Percentiles rank a stretch among this genome's conserved stretches.
phyloP scores from a whole-genome alignment of 2,888 invertebrate species.

The Aporophyla nigra region DNA sequence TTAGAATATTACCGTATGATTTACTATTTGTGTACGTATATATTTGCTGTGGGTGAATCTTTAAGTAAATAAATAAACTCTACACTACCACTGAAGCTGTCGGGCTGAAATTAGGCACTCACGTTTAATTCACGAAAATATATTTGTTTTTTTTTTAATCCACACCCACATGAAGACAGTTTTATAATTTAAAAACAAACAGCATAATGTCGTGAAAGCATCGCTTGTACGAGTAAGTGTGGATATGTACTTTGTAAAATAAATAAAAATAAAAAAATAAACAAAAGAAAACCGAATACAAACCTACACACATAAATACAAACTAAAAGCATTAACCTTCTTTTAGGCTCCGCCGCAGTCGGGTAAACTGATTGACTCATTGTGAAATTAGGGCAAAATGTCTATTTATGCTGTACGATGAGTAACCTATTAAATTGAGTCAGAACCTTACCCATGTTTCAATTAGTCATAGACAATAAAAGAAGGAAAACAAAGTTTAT shows the following conservation, averaged over 20 bases:
- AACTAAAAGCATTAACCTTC: neutral
- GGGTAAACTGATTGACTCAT: neutral
- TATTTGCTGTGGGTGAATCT: too few relatives aligned
- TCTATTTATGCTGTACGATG: neutral
- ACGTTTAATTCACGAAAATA: too few relatives aligned
- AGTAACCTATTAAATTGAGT: constrained; percentile 25
- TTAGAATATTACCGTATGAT: too few relatives aligned
- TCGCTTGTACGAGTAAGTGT: neutral
- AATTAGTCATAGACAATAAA: constrained; percentile 25
- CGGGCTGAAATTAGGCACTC: too few relatives aligned
- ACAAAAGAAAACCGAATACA: neutral
- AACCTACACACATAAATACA: too few relatives aligned
- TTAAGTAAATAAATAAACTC: too few relatives aligned
- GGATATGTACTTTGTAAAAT: neutral
- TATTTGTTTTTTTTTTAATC: too few relatives aligned
- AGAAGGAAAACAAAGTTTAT: constrained; percentile 15
- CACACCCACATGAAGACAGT: neutral
- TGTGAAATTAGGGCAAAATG: constrained; percentile 19
- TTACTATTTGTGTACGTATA: too few relatives aligned
- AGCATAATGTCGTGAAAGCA: neutral
- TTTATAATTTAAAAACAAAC: neutral
- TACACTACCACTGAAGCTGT: too few relatives aligned
- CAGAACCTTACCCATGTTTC: constrained; percentile 10
- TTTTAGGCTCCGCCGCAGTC: neutral
- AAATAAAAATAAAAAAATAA: neutral